These are phyloP conservation scores for Eupithecia abbreviata DNA, from an alignment of 2,888 invertebrate species.

Conservation along the genomic window DNA sequence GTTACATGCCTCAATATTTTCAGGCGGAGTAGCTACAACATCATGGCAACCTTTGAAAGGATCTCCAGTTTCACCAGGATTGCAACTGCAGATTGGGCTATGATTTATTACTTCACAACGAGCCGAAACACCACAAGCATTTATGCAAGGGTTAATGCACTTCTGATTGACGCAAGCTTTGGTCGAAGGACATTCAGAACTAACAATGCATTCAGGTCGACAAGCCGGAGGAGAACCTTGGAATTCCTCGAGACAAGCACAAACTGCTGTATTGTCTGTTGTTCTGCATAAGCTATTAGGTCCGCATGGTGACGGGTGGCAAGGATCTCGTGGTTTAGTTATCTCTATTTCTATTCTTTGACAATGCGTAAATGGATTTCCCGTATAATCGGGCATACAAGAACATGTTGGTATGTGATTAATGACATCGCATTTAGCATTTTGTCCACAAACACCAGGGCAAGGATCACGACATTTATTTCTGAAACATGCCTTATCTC, in stretches of 20 bases:
- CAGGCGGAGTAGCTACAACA: conserved; percentile 66
- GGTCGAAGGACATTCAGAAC: conserved; percentile 91
- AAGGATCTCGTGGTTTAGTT: conserved; percentile 85
- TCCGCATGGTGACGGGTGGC: conserved; percentile 90
- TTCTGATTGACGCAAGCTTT: conserved; percentile 92
- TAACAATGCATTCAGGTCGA: conserved; percentile 92
- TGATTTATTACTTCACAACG: conserved; percentile 92
- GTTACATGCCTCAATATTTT: conserved; percentile 84
- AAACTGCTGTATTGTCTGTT: conserved; percentile 90
- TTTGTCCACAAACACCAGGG: conserved; percentile 88
- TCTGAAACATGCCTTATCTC: conserved; percentile 88
- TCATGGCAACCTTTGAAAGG: conserved; percentile 90
- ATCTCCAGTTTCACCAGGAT: conserved; percentile 89
- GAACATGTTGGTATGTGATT: conserved; percentile 90
- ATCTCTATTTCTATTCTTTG: conserved; percentile 62
- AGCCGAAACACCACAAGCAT: conserved; percentile 90
- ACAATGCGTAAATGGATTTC: conserved; percentile 87
- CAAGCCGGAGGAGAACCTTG: conserved; percentile 92
- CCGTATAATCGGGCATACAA: conserved; percentile 87
- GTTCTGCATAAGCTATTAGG: conserved; percentile 90
- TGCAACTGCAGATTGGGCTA: conserved; percentile 93
- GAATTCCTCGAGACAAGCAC: conserved; percentile 90
- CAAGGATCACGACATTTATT: conserved; percentile 90
- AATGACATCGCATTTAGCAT: conserved; percentile 88
- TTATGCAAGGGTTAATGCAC: conserved; percentile 92